Evolutionary conservation across 2,797 vertebrate genomes (phyloP), one percentile per base, ranked within the genome.

Genomic region (Anguilla marmorata): DNA sequence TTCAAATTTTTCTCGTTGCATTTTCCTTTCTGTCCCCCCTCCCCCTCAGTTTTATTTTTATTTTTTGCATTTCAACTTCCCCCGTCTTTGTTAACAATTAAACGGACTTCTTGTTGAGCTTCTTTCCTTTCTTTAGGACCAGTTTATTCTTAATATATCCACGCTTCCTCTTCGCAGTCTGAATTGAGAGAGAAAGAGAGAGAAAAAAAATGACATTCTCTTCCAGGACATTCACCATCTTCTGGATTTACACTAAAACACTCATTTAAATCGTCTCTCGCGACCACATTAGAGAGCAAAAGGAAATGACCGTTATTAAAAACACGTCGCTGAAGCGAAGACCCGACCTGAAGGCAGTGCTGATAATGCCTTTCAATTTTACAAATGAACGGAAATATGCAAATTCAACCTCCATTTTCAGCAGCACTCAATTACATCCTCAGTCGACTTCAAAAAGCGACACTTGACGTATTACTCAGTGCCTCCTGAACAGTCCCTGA

Each of bases 91-190:
- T 89, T 82, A 56, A 90, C 92, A 92, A 96, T 96, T 96, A 97
- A 95, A 96, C 94, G 93, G 96, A 96, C 95, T 97, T 98, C 96
- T 96, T 98, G 96, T 92, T 97, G 90, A 94, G 93, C 96, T 96
- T 98, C 96, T 97, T 98, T 95, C 98, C 98, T 96, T 98, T 99
- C 91, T 97, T 98, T 93, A 98, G 95, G 91, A 95, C 94, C 91
- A 99, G 96, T 94, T 98, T 98, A 95, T 98, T 99, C 97, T 96
- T 98, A 95, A 99, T 95, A 94, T 97, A 97, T 89, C 98, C 98
- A 89, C 98, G 97, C 98, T 98, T 99, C 97, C 98, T 98, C 96
- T 98, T 98, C 89, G 97, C 95, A 52, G 97, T 98, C 98, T 98
- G 96, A 91, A 95, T 82, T 50, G 41, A 82, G 12, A 48, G 16